phyloP scores from a whole-genome alignment of 2,888 invertebrate species.

The Mechanitis messenoides region DNA sequence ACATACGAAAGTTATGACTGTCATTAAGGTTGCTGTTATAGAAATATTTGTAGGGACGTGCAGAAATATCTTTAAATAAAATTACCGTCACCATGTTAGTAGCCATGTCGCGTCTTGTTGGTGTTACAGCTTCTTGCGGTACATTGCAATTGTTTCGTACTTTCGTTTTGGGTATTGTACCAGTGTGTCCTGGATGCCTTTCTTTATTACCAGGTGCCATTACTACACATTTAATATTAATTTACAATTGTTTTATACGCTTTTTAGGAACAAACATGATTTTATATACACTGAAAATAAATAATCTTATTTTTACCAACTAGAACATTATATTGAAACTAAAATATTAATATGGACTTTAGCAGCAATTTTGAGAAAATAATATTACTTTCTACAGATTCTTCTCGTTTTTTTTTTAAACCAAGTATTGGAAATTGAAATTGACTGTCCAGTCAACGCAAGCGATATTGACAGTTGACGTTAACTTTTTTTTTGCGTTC shows the following conservation, averaged over 20 bases:
- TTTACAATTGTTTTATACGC: conserved; percentile 18
- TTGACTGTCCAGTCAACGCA: conserved; percentile 25
- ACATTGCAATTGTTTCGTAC: conserved; percentile 77
- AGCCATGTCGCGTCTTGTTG: conserved; percentile 76
- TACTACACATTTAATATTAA: conserved; percentile 35
- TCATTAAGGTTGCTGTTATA: neutral
- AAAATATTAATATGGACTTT: neutral
- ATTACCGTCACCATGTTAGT: conserved; percentile 71
- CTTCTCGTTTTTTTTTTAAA: conserved; percentile 10
- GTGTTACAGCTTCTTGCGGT: conserved; percentile 78
- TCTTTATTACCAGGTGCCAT: conserved; percentile 75
- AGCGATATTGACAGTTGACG: conserved; percentile 21
- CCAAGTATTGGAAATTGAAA: conserved; percentile 8
- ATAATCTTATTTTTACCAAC: neutral
- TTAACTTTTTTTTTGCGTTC: conserved; percentile 17
- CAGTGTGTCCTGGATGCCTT: conserved; percentile 74
- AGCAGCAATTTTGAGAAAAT: too few species aligned
- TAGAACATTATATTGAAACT: neutral
- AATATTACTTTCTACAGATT: neutral
- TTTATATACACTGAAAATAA: neutral
- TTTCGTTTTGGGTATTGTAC: conserved; percentile 82
- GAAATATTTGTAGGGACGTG: neutral
- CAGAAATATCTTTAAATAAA: conserved; percentile 6
- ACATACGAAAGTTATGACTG: neutral
- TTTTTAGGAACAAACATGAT: conserved; percentile 19